phyloP scores from a whole-genome alignment of 1,140 invertebrate species.

The Leptoteleia sp. region DNA sequence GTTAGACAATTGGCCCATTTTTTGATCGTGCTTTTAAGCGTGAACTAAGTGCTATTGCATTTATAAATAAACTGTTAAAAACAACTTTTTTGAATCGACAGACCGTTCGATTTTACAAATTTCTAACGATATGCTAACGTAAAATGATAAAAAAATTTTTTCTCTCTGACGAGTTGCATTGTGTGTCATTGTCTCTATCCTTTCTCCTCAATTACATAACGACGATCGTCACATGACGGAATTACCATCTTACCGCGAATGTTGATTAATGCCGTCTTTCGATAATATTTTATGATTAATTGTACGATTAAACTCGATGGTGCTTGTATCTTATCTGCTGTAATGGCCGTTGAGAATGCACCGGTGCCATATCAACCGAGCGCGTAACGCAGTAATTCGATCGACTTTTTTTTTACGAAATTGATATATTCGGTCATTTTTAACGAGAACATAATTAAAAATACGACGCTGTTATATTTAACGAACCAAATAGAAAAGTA shows the following conservation, averaged over 20 bases:
- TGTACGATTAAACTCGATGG: conserved; percentile 23
- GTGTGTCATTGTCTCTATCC: conserved; percentile 18
- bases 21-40: too few species aligned
- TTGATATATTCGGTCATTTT: neutral
- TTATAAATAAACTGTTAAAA: too few species aligned
- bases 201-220: conserved; percentile 50
- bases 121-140: conserved; percentile 33
- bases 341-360: neutral
- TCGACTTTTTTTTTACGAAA: neutral
- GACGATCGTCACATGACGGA: conserved; percentile 21
- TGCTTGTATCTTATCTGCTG: conserved; percentile 26
- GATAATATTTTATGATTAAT: conserved; percentile 46
- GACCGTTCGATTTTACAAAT: too few species aligned
- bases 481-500: too few species aligned
- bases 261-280: conserved; percentile 49
- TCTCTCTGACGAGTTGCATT: conserved; percentile 28
- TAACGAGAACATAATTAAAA: neutral
- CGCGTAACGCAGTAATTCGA: neutral
- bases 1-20: too few species aligned
- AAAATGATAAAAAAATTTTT: conserved; percentile 28
- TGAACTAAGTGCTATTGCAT: too few species aligned
- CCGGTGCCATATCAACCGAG: too few species aligned
- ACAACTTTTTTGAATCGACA: too few species aligned
- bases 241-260: conserved; percentile 44
- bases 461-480: too few species aligned